These are phyloP conservation scores for Ciconia nigra DNA, from an alignment of 2,797 vertebrate species.

Conservation along the genomic window DNA sequence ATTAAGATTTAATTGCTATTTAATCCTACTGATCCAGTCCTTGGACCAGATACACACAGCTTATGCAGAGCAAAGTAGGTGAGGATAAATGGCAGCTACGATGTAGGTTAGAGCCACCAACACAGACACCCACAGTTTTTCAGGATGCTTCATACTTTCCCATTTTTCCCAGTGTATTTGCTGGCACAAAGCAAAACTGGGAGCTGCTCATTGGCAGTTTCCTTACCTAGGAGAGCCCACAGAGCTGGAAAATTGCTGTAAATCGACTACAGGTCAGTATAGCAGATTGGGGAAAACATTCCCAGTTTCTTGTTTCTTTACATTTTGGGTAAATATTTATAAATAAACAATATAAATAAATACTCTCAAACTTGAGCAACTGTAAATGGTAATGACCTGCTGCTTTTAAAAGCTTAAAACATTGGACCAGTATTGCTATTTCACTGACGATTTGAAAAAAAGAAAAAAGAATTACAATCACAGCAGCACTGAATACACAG, in stretches of 20 bases:
- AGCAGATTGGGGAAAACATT: background rate
- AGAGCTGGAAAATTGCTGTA: background rate
- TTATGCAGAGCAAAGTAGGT: background rate
- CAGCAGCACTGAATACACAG: background rate
- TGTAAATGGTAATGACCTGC: background rate
- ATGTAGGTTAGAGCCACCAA: background rate
- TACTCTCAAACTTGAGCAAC: background rate
- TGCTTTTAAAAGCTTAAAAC: background rate
- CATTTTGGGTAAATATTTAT: slow-evolving; percentile 1
- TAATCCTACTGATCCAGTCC: background rate
- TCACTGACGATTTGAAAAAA: background rate
- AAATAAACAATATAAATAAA: background rate
- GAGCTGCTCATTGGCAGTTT: background rate
- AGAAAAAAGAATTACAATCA: background rate
- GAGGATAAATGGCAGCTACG: background rate
- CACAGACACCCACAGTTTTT: background rate
- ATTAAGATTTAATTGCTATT: background rate
- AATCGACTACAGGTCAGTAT: background rate
- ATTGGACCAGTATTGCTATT: background rate
- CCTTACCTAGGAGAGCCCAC: background rate
- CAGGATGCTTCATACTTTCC: background rate
- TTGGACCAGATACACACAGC: background rate
- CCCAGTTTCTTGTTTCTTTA: background rate
- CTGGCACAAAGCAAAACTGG: background rate
- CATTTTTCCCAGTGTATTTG: background rate